Evolutionary conservation across 2,888 invertebrate species (phyloP), one percentile per base, ranked within the genome.

Genomic region (Apamea monoglypha): DNA sequence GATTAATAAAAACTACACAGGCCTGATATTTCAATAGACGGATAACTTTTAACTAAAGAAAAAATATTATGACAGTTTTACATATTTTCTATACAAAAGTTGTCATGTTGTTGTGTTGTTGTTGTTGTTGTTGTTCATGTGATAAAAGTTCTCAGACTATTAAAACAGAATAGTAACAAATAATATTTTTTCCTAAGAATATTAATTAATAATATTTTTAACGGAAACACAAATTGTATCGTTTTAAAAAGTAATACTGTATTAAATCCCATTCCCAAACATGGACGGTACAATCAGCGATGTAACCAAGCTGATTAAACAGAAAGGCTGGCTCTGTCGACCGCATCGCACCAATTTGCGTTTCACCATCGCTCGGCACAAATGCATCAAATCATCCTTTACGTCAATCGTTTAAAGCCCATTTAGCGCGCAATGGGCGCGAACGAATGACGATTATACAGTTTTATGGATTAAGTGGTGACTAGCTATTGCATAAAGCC

Each of bases 321-420:
- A 74, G 73, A 85, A 84, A 88, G 68, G 79, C 82, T 86, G 80
- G 82, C 73, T 61, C 84, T 78, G 85, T 71, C 83, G 78, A 90
- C 91, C 91, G 83, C 91, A 91, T 74, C 83, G 79, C 82, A 81
- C 79, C 90, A 90, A 88, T 88, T 88, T 90, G 89, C 81, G 87
- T 88, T 82, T 82, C 71, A 90, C 88, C 87, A 80, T 73, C 76
- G 80, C 84, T 82, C 83, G 77, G 76, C 83, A 80, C 81, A 87
- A 87, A 89, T 90, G 89, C 85, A 89, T 89, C 89, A 89, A 90
- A 89, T 90, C 89, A 89, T 86, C 84, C 89, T 90, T 89, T 85
- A 78, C 86, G 90, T 90, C 89, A 89, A 84, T 89, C 86, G 88
- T 86, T 85, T 89, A 82, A 87, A 89, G 89, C 79, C 84, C 89